A percentile compares a stretch with the other conserved stretches of the same genome.
These are phyloP conservation scores for Phalangium opilio DNA, from an alignment of 2,888 invertebrate genomes.

Conservation along the genomic window DNA sequence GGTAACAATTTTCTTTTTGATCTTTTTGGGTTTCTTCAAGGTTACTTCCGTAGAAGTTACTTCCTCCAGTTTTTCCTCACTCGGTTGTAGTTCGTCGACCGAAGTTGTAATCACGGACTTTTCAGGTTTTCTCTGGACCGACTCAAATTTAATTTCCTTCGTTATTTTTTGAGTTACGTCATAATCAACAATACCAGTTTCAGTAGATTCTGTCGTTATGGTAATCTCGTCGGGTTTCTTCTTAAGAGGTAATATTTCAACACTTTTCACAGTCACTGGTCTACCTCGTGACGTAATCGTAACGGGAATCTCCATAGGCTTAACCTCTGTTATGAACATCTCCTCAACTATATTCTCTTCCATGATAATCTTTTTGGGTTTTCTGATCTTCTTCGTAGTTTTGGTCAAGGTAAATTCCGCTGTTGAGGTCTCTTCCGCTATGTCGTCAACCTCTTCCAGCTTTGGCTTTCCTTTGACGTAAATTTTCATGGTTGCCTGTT, in stretches of 20 bases:
- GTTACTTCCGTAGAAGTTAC: background rate
- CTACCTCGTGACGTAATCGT: background rate
- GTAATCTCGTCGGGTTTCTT: background rate
- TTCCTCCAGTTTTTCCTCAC: background rate
- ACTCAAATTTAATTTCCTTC: background rate
- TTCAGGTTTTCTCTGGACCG: constrained; percentile 4
- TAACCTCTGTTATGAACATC: no score
- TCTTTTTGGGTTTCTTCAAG: background rate
- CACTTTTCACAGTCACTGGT: no score
- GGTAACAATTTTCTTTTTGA: background rate
- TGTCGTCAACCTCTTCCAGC: background rate
- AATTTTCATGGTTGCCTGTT: background rate
- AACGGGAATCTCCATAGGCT: no score
- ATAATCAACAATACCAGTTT: background rate
- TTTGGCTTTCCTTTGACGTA: constrained; percentile 2
- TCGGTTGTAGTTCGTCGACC: no score
- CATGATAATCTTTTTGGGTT: no score
- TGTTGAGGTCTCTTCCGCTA: background rate
- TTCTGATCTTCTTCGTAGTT: no score
- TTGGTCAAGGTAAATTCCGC: no score
- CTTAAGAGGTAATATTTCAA: background rate
- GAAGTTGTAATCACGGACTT: no score
- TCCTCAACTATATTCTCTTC: no score
- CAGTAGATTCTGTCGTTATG: background rate
- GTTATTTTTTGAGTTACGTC: constrained; percentile 1